Base-by-base conservation (phyloP, 2,888 invertebrate species). In the Bombylius major region DNA sequence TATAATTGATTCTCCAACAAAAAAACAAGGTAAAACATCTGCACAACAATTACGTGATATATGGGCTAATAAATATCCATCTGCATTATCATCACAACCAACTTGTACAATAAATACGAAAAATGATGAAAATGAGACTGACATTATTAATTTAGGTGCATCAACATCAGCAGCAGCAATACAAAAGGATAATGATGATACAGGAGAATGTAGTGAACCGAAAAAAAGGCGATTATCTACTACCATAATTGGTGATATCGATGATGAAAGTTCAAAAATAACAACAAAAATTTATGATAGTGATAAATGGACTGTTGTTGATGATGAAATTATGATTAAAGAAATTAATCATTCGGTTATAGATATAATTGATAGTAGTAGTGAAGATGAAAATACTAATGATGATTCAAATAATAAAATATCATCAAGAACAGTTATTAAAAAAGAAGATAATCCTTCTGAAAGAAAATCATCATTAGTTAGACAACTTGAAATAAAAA, bases 311-410 rank as follows among this genome's bases (percentile, higher is more conserved):
- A 56, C 60, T 32, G 60, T 61, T 3, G 58, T 68, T 6, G 72
- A 71, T 54, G 68, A 71, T 5, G 73, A 72, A 46, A 56, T 73
- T 1, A 63, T 68, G 65, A 45, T 72, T 0, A 58, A 63, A 4
- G 65, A 67, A 14, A 57, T 60, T 34, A 23, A 51, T 5, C 39
- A 53, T 13, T 53, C 62, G 2, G 32, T 66, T 6, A 67, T 74
- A 47, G 59, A 59, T 5, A 59, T 67, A 39, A 42, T 23, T 23
- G 23, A 11, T 11, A 42, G 39, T 42, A 51, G 50, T 8, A 59
- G 55, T 23, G 54, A 56, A 48, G 56, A 57, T 9, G 58, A 58
- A 12, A 23, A 47, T 1, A 34, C 46, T 14, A 14, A 13, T n/a
- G 52, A 46, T 47, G 12, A 36, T 14, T 51, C 36, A 8, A 44